Conservation (phyloP, 2,113 vertebrate genomes). For the Numida meleagris region DNA sequence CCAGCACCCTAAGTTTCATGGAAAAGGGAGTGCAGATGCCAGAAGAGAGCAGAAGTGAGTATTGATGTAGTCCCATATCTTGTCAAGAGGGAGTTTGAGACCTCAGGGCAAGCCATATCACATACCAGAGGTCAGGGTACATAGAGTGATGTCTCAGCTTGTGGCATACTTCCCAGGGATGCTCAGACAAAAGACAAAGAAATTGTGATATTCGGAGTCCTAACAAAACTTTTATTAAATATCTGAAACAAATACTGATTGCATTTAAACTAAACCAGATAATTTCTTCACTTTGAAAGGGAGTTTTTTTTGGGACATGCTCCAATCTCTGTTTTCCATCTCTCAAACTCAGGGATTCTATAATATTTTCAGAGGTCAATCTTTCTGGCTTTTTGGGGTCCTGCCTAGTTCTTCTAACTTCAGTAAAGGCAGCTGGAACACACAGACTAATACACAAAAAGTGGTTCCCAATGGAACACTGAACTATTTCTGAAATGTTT, state of each 20-base stretch:
- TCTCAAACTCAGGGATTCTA: not conserved
- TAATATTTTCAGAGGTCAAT: not conserved
- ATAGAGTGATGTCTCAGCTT: not conserved
- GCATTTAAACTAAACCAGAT: not conserved
- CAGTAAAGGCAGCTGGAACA: not conserved
- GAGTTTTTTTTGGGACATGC: rapidly evolving
- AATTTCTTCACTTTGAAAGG: not conserved
- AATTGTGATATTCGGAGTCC: not conserved
- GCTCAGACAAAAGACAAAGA: not conserved
- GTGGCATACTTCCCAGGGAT: not conserved
- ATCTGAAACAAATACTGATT: not conserved
- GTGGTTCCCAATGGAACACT: not conserved
- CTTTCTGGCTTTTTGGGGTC: not conserved
- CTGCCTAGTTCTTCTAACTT: not conserved
- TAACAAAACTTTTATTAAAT: not conserved
- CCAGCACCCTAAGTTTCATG: not conserved
- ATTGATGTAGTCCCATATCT: not conserved
- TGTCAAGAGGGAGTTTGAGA: not conserved
- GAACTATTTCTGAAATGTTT: not conserved
- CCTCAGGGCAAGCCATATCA: not conserved
- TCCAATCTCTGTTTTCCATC: not conserved
- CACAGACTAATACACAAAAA: not conserved
- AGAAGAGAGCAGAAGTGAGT: not conserved
- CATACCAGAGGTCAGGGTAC: not conserved
- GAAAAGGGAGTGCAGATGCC: not conserved